These are phyloP conservation scores for Rhadinocentrus ornatus DNA, from an alignment of 2,797 vertebrate genomes.

Conservation along the genomic window DNA sequence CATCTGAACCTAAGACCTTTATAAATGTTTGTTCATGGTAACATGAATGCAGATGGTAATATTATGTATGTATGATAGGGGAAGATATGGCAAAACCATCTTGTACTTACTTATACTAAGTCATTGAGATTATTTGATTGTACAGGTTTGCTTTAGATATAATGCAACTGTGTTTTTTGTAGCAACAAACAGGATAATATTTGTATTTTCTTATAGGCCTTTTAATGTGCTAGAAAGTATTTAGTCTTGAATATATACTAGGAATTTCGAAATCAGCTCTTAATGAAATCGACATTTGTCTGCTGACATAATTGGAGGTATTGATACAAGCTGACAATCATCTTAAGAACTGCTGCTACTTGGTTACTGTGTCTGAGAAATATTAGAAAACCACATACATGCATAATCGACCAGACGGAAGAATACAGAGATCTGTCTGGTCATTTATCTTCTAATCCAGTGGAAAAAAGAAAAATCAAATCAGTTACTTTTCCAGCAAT, in stretches of 20 bases:
- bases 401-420: not conserved
- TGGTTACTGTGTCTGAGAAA: not conserved
- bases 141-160: not conserved
- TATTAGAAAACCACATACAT: not conserved
- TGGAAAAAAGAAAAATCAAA: not conserved
- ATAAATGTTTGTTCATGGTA: slow-evolving; percentile 14
- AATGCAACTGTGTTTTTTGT: not conserved
- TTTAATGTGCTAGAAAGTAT: not conserved
- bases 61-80: not conserved
- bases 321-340: not conserved
- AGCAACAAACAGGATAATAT: not conserved
- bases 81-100: not conserved
- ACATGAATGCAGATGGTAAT: slow-evolving; percentile 4
- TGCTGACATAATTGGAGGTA: not conserved
- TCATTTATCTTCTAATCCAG: not conserved
- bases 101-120: not conserved
- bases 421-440: not conserved
- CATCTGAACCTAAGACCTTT: slow-evolving; percentile 10
- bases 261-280: not conserved
- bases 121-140: not conserved
- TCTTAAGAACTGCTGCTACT: not conserved
- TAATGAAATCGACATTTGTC: not conserved
- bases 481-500: not conserved
- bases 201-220: not conserved
- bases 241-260: not conserved